phyloP scores from a whole-genome alignment of 2,113 vertebrate species.

The Puffinus mauretanicus region DNA sequence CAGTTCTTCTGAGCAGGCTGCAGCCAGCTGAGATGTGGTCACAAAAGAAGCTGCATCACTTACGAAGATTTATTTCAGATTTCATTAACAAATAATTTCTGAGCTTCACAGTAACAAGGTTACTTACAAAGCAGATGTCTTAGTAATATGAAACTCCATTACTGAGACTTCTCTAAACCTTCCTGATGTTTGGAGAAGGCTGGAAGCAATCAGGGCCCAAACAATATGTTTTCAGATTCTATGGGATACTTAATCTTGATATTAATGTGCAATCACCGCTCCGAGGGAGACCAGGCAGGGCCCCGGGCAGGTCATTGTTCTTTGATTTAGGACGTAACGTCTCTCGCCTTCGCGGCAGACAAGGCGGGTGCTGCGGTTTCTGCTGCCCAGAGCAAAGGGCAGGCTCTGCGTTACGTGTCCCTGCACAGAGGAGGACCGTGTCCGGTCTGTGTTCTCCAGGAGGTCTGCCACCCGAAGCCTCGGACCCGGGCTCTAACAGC shows the following conservation, averaged over 20 bases:
- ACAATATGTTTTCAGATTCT: neutral
- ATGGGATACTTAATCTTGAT: neutral
- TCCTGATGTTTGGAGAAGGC: neutral
- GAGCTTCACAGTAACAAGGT: neutral
- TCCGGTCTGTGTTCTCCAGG: neutral
- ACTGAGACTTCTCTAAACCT: neutral
- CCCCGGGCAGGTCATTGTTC: neutral
- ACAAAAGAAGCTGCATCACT: slow-evolving; percentile 4
- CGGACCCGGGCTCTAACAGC: neutral
- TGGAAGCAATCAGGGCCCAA: neutral
- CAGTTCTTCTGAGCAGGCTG: neutral
- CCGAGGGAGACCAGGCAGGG: neutral
- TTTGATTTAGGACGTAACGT: accelerated
- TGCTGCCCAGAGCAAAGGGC: neutral
- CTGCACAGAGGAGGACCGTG: neutral
- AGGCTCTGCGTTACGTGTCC: neutral
- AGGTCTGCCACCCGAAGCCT: neutral
- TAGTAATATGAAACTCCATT: neutral
- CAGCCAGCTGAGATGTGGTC: neutral
- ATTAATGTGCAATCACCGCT: neutral
- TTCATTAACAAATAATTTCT: slow-evolving; percentile 35
- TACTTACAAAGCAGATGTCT: neutral
- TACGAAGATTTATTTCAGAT: slow-evolving; percentile 41
- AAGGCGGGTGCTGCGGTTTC: accelerated
- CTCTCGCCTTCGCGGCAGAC: accelerated